These are phyloP conservation scores for Nomada fucata DNA, from an alignment of 2,888 invertebrate species.

Conservation along the genomic window DNA sequence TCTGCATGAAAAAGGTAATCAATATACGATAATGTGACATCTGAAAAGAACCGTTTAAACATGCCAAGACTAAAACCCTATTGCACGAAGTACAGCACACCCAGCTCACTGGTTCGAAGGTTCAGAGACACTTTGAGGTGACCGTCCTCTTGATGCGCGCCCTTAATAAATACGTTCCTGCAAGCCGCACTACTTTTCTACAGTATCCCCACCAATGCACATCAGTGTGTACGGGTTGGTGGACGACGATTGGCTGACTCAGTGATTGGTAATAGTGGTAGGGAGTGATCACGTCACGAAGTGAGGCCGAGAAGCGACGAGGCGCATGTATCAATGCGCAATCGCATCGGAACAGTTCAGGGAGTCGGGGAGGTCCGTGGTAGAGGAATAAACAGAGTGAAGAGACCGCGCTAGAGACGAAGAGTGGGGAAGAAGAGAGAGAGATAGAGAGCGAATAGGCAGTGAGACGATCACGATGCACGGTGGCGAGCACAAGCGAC, in stretches of 20 bases:
- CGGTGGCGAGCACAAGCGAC: slow-evolving; percentile 81
- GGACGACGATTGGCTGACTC: slow-evolving; percentile 65
- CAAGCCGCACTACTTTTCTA: slow-evolving; percentile 71
- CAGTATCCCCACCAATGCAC: slow-evolving; percentile 55
- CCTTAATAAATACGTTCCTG: slow-evolving; percentile 69
- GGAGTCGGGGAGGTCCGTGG: slow-evolving; percentile 77
- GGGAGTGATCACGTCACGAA: slow-evolving; percentile 74
- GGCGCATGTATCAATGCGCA: slow-evolving; percentile 81
- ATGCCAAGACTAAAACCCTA: slow-evolving; percentile 46
- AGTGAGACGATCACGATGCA: slow-evolving; percentile 80
- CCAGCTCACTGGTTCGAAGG: slow-evolving; percentile 30
- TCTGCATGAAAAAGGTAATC: slow-evolving; percentile 15
- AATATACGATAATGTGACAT: slow-evolving; percentile 35
- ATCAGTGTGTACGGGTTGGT: slow-evolving; percentile 70
- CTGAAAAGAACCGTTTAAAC: slow-evolving; percentile 49
- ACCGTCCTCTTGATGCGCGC: slow-evolving; percentile 55
- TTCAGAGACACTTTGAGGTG: slow-evolving; percentile 54
- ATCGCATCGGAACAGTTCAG: slow-evolving; percentile 81
- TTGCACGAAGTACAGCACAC: slow-evolving; percentile 36
- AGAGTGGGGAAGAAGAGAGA: slow-evolving; percentile 69
- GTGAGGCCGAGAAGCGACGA: slow-evolving; percentile 74
- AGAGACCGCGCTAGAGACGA: slow-evolving; percentile 70
- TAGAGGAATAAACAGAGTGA: slow-evolving; percentile 80
- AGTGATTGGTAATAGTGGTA: slow-evolving; percentile 52
- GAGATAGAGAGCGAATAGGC: slow-evolving; percentile 71